Percentiles rank a stretch among this genome's conserved stretches.
Conservation (phyloP, 53 echinoderm and acorn worm genomes). For the Astropecten irregularis region DNA sequence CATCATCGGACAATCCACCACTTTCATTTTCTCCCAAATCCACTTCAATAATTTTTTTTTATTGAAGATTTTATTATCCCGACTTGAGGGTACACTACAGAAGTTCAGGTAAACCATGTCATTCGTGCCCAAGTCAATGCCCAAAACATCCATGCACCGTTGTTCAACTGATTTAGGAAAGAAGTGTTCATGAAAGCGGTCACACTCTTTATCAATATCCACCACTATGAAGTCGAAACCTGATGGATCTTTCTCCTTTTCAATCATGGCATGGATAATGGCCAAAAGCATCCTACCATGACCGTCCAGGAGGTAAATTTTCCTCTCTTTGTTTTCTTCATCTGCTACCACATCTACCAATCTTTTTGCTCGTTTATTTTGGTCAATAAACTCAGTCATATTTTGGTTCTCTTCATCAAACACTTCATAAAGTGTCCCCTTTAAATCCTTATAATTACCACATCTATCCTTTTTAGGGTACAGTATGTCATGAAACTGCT, state of each 20-base stretch:
- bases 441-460: neutral
- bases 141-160: neutral
- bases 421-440: neutral
- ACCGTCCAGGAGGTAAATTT: neutral
- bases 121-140: neutral
- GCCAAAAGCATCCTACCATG: conserved; percentile 6
- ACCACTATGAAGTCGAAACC: neutral
- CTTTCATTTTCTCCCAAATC: neutral
- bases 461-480: neutral
- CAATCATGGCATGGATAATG: neutral
- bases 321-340: neutral
- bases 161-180: neutral
- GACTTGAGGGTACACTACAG: neutral
- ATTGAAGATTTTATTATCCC: neutral
- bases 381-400: neutral
- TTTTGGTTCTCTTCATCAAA: neutral
- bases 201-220: neutral
- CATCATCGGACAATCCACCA: neutral
- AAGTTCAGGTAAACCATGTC: conserved; percentile 23
- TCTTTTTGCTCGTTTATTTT: neutral
- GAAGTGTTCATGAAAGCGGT: conserved; percentile 1
- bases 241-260: neutral
- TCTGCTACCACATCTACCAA: conserved; percentile 6
- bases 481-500: neutral
- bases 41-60: conserved; percentile 6